Base-by-base conservation (phyloP, 2,113 vertebrate species). In the Tautogolabrus adspersus region DNA sequence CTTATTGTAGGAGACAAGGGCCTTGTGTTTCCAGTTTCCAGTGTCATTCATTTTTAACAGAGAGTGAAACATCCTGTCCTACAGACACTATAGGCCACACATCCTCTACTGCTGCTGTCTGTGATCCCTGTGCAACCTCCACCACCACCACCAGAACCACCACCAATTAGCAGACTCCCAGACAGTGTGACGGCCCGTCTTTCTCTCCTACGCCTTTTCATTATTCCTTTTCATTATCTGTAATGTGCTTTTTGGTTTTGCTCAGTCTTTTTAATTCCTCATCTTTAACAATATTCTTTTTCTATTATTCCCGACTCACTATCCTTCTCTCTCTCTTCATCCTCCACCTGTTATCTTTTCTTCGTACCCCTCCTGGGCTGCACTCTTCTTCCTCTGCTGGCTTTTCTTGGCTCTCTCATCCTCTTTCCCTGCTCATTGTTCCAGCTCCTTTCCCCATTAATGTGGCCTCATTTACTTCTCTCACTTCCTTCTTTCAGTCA, bases 131-230 rank as follows among this genome's bases (percentile, higher is more conserved):
- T 47, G 42, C 37, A 66, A 22, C 72, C 72, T 56, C 44, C 38
- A n/a, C 49, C 49, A 22, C 65, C 19, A 64, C 60, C 40, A 79
- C 42, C 44, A 44, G 38, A 44, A 54, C 60, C 70, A 37, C 22
- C 40, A 51, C 74, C 74, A 87, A 90, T 86, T 86, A 86, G 40
- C 66, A 61, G 58, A 67, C 68, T 65, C 69, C 56, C 56, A 38
- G 62, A 82, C 19, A 65, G 44, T 22, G 58, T 40, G 57, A 23
- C 68, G 63, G 71, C 40, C 79, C 19, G 60, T 69, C 64, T 56
- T 15, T 10, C 66, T 64, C 58, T 62, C 55, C 55, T 10, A 15
- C 4, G 3, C 49, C 73, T 62, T 60, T 54, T 68, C 60, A 75
- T 67, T 60, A 70, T 76, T 73, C 51, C 7, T 58, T 76, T 66